Evolutionary conservation across 2,888 invertebrate species (phyloP), one percentile per base, ranked within the genome.

Genomic region (Elysia crispata): DNA sequence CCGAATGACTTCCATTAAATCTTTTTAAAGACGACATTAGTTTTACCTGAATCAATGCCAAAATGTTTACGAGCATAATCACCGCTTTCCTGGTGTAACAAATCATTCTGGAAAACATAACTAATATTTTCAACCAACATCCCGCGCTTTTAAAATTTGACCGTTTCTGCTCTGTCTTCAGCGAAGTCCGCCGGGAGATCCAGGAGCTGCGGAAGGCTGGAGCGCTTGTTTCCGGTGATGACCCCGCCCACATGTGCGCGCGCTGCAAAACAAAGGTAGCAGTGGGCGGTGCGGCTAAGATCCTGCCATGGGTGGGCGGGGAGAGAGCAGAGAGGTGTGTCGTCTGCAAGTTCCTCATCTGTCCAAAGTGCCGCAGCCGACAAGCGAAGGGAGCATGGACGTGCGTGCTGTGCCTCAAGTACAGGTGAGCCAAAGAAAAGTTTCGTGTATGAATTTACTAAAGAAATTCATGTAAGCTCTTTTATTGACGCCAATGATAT

Each of bases 211-310:
- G 79, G 23, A 79, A 74, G 57, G 75, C 74, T 13, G 67, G 79
- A 23, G 79, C 79, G 0, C 31, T 79, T 57, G 50, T 62, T 1
- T 49, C 66, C n/a, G 74, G 74, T 25, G 79, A 79, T 57, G 67
- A 79, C 23, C 79, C 74, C 41, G 67, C 74, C 25, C 23, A 73
- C n/a, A 79, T 79, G 30, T 79, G 79, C 74, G 79, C 79, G 18
- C 64, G 79, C 15, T 79, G 79, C 69, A 79, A 79, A 57, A 28
- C 11, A 57, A 79, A 79, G 41, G 11, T 41, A 41, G 41, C 41
- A 41, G 41, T 41, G 41, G 41, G 41, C 41, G 74, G 74, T 8
- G 13, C 31, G 28, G 33, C 66, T 1, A 69, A 73, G 30, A 6
- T 69, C 6, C n/a, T 79, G 25, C 79, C 79, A 0, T 66, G 62